Percentiles rank a stretch among this genome's conserved stretches.
Conservation (phyloP, 2,888 invertebrate species). For the Tenthredo mesomela region DNA sequence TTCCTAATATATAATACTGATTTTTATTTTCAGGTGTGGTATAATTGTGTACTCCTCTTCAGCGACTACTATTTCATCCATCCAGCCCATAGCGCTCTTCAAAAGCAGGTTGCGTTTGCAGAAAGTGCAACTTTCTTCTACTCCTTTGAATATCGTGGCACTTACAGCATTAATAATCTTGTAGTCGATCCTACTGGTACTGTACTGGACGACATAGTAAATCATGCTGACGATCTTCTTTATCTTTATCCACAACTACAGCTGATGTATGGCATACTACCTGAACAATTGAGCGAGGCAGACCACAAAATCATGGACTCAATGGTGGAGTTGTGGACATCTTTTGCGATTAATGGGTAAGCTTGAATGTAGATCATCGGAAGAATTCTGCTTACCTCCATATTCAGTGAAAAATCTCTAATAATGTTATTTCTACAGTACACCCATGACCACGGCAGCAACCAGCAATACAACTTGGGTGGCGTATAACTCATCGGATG, state of each 20-base stretch:
- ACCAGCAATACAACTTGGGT: background rate
- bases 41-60: background rate
- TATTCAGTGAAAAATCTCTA: background rate
- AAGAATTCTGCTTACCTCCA: background rate
- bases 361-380: background rate
- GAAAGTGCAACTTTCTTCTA: background rate
- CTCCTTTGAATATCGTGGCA: constrained; percentile 8
- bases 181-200: background rate
- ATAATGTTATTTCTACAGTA: background rate
- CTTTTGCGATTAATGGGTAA: background rate
- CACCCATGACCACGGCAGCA: background rate
- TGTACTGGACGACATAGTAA: background rate
- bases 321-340: no score
- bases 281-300: background rate
- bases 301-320: background rate
- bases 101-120: background rate
- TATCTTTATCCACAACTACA: background rate
- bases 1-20: no score
- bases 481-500: background rate
- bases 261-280: background rate
- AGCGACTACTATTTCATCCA: background rate
- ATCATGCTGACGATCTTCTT: background rate
- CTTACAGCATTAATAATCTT: background rate
- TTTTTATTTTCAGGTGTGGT: background rate
- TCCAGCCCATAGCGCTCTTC: background rate